These are phyloP conservation scores for Emydura subglobosa DNA, from an alignment of 2,113 vertebrate species.

Conservation along the genomic window DNA sequence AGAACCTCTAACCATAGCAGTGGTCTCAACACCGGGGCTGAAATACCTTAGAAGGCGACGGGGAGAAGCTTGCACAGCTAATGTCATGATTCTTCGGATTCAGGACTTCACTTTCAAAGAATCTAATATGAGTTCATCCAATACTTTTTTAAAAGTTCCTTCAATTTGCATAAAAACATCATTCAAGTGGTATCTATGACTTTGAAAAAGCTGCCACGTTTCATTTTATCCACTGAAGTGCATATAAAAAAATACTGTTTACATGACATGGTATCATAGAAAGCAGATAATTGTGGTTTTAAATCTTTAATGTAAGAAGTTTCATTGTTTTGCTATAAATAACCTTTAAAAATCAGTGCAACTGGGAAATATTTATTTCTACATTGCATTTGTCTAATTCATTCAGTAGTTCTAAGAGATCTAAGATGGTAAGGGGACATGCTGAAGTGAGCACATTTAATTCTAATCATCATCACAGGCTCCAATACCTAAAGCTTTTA, in stretches of 20 bases:
- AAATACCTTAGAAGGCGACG: background rate
- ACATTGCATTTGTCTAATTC: background rate
- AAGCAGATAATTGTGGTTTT: background rate
- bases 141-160: background rate
- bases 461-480: background rate
- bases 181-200: background rate
- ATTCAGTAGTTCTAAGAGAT: background rate
- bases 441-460: background rate
- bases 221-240: background rate
- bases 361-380: background rate
- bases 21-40: background rate
- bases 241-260: background rate
- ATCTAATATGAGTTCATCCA: background rate
- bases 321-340: background rate
- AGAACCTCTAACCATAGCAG: background rate
- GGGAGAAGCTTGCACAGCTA: background rate
- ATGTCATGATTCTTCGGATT: background rate
- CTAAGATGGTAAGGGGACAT: background rate
- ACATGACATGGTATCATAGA: accelerated
- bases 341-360: background rate
- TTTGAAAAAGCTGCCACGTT: background rate
- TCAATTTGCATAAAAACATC: background rate
- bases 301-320: background rate
- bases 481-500: background rate
- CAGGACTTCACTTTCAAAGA: background rate